A percentile compares a stretch with the other conserved stretches of the same genome.
These are phyloP conservation scores for Dinocampus coccinellae DNA, from an alignment of 2,888 invertebrate genomes.

Conservation along the genomic window DNA sequence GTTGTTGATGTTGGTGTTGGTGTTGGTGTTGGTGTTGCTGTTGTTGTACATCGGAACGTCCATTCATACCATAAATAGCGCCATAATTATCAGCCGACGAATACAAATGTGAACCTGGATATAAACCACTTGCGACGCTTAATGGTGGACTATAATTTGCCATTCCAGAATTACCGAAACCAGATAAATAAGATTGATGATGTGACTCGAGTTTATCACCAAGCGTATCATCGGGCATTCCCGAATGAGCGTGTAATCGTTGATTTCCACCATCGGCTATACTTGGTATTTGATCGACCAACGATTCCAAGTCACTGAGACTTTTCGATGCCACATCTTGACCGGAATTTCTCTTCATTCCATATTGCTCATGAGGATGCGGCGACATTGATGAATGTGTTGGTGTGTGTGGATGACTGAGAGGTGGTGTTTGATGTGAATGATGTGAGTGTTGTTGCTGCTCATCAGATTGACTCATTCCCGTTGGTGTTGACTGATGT, in stretches of 20 bases:
- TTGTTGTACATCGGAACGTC: constrained; percentile 52
- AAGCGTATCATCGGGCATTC: constrained; percentile 59
- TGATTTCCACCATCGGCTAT: constrained; percentile 78
- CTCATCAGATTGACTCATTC: constrained; percentile 56
- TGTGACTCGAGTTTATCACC: constrained; percentile 62
- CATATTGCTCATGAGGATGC: constrained; percentile 65
- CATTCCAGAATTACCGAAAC: constrained; percentile 54
- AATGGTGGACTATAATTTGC: constrained; percentile 65
- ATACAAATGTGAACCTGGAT: constrained; percentile 58
- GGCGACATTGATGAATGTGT: constrained; percentile 66
- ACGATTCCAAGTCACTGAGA: constrained; percentile 86
- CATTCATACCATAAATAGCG: constrained; percentile 60
- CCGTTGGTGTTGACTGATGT: constrained; percentile 63
- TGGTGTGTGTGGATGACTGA: constrained; percentile 64
- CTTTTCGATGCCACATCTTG: constrained; percentile 89
- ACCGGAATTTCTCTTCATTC: constrained; percentile 61
- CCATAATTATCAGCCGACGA: constrained; percentile 61
- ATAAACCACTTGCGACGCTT: constrained; percentile 54
- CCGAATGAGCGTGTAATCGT: constrained; percentile 58
- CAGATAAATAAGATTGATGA: constrained; percentile 54
- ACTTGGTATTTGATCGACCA: constrained; percentile 92
- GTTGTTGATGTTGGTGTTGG: constrained; percentile 54
- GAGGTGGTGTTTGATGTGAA: constrained; percentile 65
- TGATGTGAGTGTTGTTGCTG: constrained; percentile 61
- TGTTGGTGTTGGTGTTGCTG: too few species aligned